A percentile compares a stretch with the other conserved stretches of the same genome.
phyloP scores from a whole-genome alignment of 2,888 invertebrate species.

The Agrochola lychnidis region DNA sequence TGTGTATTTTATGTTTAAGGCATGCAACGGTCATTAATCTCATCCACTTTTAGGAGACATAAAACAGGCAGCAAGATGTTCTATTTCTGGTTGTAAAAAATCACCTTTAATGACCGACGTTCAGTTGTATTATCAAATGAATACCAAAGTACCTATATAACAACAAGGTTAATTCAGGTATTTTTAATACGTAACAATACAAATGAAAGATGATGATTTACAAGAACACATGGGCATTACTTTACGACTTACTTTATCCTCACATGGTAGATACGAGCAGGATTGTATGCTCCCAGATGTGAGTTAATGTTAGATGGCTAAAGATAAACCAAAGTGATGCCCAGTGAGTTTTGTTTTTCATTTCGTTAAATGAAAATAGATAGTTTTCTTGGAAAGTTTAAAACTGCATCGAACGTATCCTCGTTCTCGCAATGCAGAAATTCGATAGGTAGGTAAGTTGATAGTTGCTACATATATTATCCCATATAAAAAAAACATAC shows the following conservation, averaged over 20 bases:
- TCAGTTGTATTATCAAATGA: constrained; percentile 14
- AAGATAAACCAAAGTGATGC: background rate
- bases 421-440: background rate
- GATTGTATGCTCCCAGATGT: constrained; percentile 16
- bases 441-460: background rate
- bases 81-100: constrained; percentile 6
- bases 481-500: background rate
- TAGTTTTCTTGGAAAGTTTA: background rate
- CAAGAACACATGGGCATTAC: constrained; percentile 13
- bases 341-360: background rate
- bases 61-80: background rate
- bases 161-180: constrained; percentile 44
- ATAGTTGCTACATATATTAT: background rate
- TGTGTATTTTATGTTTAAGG: constrained; percentile 35
- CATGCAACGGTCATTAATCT: constrained; percentile 33
- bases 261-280: constrained; percentile 3
- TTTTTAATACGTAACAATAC: constrained; percentile 31
- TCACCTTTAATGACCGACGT: constrained; percentile 39
- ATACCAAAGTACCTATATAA: constrained; percentile 19
- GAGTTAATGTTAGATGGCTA: background rate
- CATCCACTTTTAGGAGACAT: background rate
- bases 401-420: background rate
- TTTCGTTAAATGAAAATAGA: background rate
- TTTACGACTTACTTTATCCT: background rate
- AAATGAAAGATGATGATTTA: constrained; percentile 4